These are phyloP conservation scores for Aspidiotus rigidus DNA, from an alignment of 2,888 invertebrate genomes.

Conservation along the genomic window DNA sequence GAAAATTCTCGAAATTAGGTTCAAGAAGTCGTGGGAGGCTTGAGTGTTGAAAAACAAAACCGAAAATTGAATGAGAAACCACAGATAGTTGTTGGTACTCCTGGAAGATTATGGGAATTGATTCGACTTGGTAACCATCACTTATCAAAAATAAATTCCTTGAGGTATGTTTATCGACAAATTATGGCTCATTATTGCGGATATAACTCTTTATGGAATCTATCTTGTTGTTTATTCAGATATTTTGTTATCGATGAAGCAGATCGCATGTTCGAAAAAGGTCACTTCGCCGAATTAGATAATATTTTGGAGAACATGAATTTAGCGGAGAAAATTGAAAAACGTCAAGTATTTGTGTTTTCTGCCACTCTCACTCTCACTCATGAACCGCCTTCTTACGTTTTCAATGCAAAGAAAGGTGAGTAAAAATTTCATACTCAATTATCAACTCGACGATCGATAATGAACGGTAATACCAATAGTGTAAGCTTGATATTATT, in stretches of 20 bases:
- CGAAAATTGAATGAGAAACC: constrained; percentile 71
- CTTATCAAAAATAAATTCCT: constrained; percentile 61
- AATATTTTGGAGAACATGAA: constrained; percentile 72
- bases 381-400: constrained; percentile 70
- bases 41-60: constrained; percentile 89
- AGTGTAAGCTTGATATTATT: constrained; percentile 20
- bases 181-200: not conserved
- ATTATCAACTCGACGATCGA: constrained; percentile 1
- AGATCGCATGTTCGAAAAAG: constrained; percentile 93
- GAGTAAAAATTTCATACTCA: constrained; percentile 12
- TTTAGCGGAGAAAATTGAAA: constrained; percentile 47
- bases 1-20: constrained; percentile 44
- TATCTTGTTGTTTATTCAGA: constrained; percentile 45
- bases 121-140: constrained; percentile 61
- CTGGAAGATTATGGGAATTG: constrained; percentile 93
- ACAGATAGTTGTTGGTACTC: constrained; percentile 93
- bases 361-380: constrained; percentile 92
- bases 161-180: constrained; percentile 51
- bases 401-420: constrained; percentile 41
- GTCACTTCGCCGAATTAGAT: constrained; percentile 87
- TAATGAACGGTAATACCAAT: no score
- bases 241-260: constrained; percentile 95
- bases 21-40: constrained; percentile 84
- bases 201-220: not conserved
- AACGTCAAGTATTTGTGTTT: constrained; percentile 88